Conservation (phyloP, 2,113 vertebrate genomes). For the Pygoscelis adeliae region DNA sequence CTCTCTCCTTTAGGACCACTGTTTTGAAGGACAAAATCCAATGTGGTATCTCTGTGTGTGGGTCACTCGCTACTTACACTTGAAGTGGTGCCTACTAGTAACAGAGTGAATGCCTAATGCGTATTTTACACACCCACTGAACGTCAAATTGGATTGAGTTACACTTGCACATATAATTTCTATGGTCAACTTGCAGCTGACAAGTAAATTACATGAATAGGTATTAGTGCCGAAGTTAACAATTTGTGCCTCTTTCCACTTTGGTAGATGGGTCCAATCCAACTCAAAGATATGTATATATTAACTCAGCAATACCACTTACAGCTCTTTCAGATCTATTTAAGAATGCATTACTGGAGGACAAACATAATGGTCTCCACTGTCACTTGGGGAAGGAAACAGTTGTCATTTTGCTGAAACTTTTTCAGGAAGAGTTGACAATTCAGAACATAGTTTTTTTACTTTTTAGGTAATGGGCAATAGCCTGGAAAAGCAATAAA, state of each 20-base stretch:
- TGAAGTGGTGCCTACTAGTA: neutral
- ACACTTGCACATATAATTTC: conserved; percentile 41
- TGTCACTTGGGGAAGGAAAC: neutral
- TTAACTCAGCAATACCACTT: neutral
- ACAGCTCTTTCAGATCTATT: neutral
- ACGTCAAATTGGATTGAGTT: conserved; percentile 10
- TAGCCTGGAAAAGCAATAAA: neutral
- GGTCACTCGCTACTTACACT: neutral
- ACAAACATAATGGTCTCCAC: neutral
- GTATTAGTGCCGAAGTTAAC: conserved; percentile 14
- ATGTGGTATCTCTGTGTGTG: neutral
- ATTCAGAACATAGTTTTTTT: neutral
- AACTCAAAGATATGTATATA: neutral
- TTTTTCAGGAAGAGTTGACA: neutral
- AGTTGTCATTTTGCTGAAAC: neutral
- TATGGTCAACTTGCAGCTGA: conserved; percentile 47
- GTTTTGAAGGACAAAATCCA: neutral
- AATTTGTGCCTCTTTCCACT: neutral
- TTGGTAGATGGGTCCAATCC: neutral
- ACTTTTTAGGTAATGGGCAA: neutral
- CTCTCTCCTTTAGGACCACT: neutral
- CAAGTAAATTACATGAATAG: conserved; percentile 5
- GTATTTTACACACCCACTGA: neutral
- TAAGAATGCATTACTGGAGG: neutral
- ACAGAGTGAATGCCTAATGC: neutral